A percentile compares a stretch with the other conserved stretches of the same genome.
phyloP scores from a whole-genome alignment of 2,113 vertebrate genomes.

The Kryptolebias marmoratus region DNA sequence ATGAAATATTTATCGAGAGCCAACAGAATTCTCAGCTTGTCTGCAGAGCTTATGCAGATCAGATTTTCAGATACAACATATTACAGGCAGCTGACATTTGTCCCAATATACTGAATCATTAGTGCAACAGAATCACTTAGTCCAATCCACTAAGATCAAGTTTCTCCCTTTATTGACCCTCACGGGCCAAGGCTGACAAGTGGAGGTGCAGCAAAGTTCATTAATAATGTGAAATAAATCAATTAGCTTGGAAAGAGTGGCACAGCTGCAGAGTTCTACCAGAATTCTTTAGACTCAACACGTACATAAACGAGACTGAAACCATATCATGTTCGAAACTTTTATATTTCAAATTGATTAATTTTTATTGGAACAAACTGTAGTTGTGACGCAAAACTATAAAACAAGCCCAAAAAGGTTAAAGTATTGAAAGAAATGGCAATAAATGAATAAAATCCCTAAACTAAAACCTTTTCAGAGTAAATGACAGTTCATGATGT shows the following conservation, averaged over 20 bases:
- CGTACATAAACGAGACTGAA: no score
- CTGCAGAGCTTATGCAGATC: slow-evolving; percentile 90
- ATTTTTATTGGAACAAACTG: background rate
- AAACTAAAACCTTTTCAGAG: no score
- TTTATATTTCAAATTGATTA: background rate
- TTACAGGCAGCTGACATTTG: slow-evolving; percentile 92
- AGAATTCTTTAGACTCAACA: background rate
- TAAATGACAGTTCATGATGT: no score
- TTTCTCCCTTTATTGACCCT: slow-evolving; percentile 96
- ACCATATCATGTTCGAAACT: background rate
- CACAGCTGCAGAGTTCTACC: slow-evolving; percentile 76
- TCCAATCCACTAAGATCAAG: slow-evolving; percentile 93
- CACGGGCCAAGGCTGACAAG: slow-evolving; percentile 90
- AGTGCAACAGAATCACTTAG: slow-evolving; percentile 96
- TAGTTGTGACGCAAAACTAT: background rate
- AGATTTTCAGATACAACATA: slow-evolving; percentile 90
- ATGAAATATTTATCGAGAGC: slow-evolving; percentile 73
- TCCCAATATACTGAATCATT: slow-evolving; percentile 95
- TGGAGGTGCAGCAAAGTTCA: slow-evolving; percentile 96
- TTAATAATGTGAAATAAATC: slow-evolving; percentile 99
- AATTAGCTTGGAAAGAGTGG: slow-evolving; percentile 88
- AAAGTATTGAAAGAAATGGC: no score
- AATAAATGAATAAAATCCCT: no score
- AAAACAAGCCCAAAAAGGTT: no score
- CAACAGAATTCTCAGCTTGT: slow-evolving; percentile 30